These are phyloP conservation scores for Drosophila miranda DNA, from an alignment of 1,140 invertebrate species.

Conservation along the genomic window DNA sequence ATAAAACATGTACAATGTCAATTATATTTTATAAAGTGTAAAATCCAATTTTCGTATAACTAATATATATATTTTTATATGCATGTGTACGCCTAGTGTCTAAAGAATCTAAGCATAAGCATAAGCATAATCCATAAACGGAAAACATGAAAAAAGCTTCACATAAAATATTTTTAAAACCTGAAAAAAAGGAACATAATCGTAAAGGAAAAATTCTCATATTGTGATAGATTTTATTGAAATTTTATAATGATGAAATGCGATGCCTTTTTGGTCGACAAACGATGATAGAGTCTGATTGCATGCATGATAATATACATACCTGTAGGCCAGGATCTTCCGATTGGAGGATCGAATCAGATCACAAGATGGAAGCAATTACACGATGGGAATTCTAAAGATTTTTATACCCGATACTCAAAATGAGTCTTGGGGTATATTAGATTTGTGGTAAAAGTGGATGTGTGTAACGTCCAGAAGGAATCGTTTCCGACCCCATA, in stretches of 20 bases:
- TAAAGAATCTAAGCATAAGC: slow-evolving; percentile 27
- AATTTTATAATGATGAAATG: slow-evolving; percentile 53
- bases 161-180: slow-evolving; percentile 48
- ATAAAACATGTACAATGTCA: slow-evolving; percentile 51
- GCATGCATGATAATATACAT: slow-evolving; percentile 48
- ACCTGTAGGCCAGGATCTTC: slow-evolving; percentile 34
- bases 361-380: slow-evolving; percentile 5
- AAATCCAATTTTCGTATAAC: slow-evolving; percentile 39
- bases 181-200: slow-evolving; percentile 30
- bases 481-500: too few relatives aligned
- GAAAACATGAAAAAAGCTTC: slow-evolving; percentile 21
- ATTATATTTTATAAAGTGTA: slow-evolving; percentile 37
- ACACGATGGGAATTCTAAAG: slow-evolving; percentile 35
- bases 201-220: slow-evolving; percentile 67
- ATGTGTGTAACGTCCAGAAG: too few relatives aligned
- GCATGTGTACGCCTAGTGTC: slow-evolving; percentile 52
- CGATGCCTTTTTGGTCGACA: slow-evolving; percentile 66
- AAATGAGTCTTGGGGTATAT: too few relatives aligned
- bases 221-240: slow-evolving; percentile 80
- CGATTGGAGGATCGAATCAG: slow-evolving; percentile 35
- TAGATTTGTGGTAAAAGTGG: too few relatives aligned
- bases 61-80: slow-evolving; percentile 76
- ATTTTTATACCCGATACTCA: too few relatives aligned
- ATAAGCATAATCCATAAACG: slow-evolving; percentile 8
- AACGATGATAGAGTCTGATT: slow-evolving; percentile 51